Conservation (phyloP, 2,113 vertebrate genomes). For the Perognathus longimembris region DNA sequence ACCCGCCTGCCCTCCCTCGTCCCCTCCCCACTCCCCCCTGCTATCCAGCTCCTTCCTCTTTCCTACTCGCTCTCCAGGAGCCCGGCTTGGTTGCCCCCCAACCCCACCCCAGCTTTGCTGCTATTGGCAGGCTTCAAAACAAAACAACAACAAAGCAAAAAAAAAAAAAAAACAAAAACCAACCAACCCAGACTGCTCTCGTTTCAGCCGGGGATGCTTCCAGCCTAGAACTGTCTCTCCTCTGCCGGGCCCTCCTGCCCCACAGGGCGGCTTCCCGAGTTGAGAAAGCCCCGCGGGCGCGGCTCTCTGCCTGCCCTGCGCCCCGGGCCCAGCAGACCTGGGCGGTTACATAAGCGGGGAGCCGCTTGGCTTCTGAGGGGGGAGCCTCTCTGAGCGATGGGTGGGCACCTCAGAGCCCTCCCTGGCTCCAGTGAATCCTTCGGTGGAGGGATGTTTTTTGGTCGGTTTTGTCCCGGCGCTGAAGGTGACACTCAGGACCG, state of each 20-base stretch:
- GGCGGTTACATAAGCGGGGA: conserved; percentile 43
- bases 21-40: neutral
- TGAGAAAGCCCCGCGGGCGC: neutral
- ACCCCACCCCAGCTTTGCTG: conserved; percentile 21
- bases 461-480: neutral
- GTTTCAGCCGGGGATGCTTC: conserved; percentile 44
- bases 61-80: neutral
- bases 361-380: neutral
- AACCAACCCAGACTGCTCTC: neutral
- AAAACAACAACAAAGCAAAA: neutral
- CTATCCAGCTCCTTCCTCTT: neutral
- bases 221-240: conserved; percentile 34
- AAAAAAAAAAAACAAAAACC: neutral
- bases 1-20: conserved; percentile 16
- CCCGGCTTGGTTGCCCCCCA: neutral
- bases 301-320: too few relatives aligned
- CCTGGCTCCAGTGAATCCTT: neutral
- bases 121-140: conserved; percentile 41
- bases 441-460: neutral
- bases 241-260: conserved; percentile 67
- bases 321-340: neutral
- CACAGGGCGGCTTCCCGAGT: neutral
- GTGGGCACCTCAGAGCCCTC: neutral
- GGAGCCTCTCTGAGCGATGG: neutral
- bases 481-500: neutral